phyloP scores from a whole-genome alignment of 2,113 vertebrate species.

The Phalacrocorax carbo region DNA sequence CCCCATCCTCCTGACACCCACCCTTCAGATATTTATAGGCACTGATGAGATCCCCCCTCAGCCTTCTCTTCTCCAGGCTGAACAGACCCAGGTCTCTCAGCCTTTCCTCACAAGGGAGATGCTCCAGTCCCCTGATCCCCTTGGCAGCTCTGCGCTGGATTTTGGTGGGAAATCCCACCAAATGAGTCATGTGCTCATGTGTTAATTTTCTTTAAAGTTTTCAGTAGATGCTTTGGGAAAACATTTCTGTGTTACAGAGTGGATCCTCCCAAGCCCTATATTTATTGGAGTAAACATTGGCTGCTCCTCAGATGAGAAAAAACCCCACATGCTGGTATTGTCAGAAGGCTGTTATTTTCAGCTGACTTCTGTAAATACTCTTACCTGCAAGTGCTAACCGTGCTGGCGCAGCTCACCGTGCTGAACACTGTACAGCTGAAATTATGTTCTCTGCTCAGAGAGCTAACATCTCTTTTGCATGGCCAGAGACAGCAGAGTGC shows the following conservation, averaged over 20 bases:
- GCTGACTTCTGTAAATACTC: background rate
- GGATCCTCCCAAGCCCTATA: background rate
- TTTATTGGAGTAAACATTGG: background rate
- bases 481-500: background rate
- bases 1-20: no score
- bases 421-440: background rate
- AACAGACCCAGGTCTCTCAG: no score
- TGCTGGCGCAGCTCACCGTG: background rate
- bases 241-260: background rate
- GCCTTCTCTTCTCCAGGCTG: no score
- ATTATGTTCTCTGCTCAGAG: background rate
- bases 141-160: no score
- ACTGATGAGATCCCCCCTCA: no score
- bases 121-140: no score
- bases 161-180: background rate
- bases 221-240: background rate
- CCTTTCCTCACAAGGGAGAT: no score
- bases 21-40: no score
- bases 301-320: background rate
- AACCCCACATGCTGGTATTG: fast-evolving
- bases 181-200: background rate
- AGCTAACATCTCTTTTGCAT: background rate
- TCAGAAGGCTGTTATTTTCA: background rate
- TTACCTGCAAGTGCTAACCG: background rate
- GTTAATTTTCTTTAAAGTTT: background rate